Conservation (phyloP, 2,888 invertebrate species). For the Cosmorhoe ocellata region DNA sequence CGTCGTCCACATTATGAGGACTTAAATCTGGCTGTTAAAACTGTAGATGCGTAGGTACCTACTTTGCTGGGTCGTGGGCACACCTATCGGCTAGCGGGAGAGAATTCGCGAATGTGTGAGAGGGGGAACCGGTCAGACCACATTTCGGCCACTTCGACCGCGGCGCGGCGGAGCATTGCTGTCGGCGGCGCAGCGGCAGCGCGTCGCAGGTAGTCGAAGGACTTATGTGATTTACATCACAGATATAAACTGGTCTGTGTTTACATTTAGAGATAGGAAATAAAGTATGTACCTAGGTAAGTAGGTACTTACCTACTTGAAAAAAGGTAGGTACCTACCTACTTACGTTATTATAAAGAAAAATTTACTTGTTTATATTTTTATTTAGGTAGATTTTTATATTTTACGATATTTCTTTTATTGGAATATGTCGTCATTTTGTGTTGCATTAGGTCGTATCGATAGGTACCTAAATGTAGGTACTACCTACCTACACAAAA, state of each 20-base stretch:
- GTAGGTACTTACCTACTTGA: no score
- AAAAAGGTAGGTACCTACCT: neutral
- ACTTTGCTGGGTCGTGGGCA: conserved; percentile 47
- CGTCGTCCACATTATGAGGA: conserved; percentile 43
- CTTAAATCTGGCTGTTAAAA: conserved; percentile 53
- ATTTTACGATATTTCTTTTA: no score
- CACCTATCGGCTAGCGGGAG: conserved; percentile 69
- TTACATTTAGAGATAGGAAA: no score
- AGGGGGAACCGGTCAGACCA: conserved; percentile 74
- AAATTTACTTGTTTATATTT: no score
- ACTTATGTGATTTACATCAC: no score
- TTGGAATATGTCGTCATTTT: no score
- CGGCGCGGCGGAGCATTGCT: neutral
- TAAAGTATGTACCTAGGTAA: no score
- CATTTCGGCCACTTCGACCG: conserved; percentile 53
- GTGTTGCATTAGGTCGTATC: no score
- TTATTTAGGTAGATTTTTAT: no score
- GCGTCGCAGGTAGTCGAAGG: conserved; percentile 44
- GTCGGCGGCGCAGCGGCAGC: neutral
- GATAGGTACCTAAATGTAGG: no score
- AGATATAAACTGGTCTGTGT: no score
- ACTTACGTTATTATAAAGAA: neutral
- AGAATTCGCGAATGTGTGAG: conserved; percentile 74
- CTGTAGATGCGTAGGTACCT: conserved; percentile 43
- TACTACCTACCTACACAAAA: no score